Base-by-base conservation (phyloP, 2,113 vertebrate species). In the Odontesthes bonariensis region DNA sequence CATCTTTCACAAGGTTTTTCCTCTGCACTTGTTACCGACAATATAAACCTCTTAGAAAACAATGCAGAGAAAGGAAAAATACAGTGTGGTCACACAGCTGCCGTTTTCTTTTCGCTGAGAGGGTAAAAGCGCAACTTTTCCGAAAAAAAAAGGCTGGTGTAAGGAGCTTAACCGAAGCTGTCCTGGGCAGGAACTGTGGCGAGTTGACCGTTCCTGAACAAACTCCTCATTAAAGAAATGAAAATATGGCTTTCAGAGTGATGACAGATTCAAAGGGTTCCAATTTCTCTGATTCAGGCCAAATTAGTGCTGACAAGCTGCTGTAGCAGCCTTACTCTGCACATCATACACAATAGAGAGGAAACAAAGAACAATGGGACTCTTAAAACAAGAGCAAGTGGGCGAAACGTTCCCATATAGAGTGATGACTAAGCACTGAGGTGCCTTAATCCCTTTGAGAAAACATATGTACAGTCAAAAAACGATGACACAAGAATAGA, bases 401-500 rank as follows among this genome's bases (percentile, higher is more conserved):
- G 79, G 60, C 60, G 55, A 76, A 55, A 54, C 60, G 35, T 79
- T 82, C 67, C 61, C 81, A 68, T 62, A 70, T 58, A 73, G 86
- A 88, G 86, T 0, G 67, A 77, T 86, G 86, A 88, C 52, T 6
- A 19, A 67, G 77, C 87, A 84, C 81, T 33, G 2, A 70, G 42
- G 77, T 69, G 75, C 82, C 52, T 49, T n/a, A 51, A 82, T 86
- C 76, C 80, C 66, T 64, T 57, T 76, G 72, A 66, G 53, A 74
- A 62, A 64, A 80, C 76, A 79, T 82, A 84, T 87, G 62, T 86
- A 86, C 83, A 90, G 32, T 17, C 66, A 83, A 71, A 47, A 67
- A 77, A 58, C 74, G 68, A 85, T 57, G 53, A 84, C 73, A 79
- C 58, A 9, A 76, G 60, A 78, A 72, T 73, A 84, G 70, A 77